phyloP scores from a whole-genome alignment of 2,888 invertebrate species.

The Leptopilina drosophilae region DNA sequence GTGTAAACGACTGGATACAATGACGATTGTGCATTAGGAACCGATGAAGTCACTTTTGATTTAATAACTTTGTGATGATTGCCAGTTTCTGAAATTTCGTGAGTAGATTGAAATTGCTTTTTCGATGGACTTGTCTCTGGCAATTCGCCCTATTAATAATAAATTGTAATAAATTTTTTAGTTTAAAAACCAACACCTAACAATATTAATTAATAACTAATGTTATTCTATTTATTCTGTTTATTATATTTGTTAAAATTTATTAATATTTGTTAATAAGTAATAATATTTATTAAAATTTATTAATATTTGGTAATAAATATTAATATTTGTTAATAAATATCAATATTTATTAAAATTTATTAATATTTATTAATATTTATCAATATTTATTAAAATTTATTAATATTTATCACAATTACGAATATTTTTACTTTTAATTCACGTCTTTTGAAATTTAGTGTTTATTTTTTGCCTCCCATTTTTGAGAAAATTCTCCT shows the following conservation, averaged over 20 bases:
- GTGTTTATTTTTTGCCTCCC: not conserved
- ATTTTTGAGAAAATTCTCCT: not conserved
- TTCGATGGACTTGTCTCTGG: slow-evolving; percentile 36
- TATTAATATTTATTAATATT: no score
- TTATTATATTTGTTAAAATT: no score
- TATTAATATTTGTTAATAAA: no score
- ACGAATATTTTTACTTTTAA: no score
- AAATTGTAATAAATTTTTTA: not conserved
- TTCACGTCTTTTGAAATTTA: no score
- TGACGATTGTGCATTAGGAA: slow-evolving; percentile 53
- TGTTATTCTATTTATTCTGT: no score
- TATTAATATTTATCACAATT: no score
- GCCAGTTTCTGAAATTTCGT: slow-evolving; percentile 42
- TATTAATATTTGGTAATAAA: no score
- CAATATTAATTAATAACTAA: not conserved
- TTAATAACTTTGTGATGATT: slow-evolving; percentile 49
- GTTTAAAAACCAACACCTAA: not conserved
- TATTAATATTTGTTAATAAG: no score
- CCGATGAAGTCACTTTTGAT: slow-evolving; percentile 48
- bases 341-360: no score
- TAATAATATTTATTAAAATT: no score
- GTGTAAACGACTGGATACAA: slow-evolving; percentile 53
- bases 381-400: no score
- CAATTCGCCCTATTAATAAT: slow-evolving; percentile 19
- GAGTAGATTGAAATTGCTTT: slow-evolving; percentile 44